Evolutionary conservation across 2,113 vertebrate species (phyloP).

Genomic region (Dicentrarchus labrax): DNA sequence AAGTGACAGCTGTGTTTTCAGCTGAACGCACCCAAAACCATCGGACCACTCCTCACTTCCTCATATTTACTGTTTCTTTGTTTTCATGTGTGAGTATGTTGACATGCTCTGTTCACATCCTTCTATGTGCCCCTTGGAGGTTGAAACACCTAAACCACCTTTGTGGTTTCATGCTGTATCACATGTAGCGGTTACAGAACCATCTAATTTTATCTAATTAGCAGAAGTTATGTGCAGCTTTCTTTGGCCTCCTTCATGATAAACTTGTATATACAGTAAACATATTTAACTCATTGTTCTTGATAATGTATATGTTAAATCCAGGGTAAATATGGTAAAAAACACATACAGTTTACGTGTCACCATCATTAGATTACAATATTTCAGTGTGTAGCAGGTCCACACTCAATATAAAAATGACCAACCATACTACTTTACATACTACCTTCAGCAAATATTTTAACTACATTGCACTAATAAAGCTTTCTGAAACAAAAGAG

Average conservation of each 20-base stretch:
- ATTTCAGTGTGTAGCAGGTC: not conserved
- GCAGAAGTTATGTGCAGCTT: not conserved
- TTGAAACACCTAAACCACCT: not conserved
- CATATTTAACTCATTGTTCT: too few species aligned
- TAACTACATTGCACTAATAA: too few species aligned
- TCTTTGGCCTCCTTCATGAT: not conserved
- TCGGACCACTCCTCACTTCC: slow-evolving; percentile 53
- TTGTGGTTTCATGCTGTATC: not conserved
- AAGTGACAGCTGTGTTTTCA: slow-evolving; percentile 48
- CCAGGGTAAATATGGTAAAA: too few species aligned
- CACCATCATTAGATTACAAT: not conserved
- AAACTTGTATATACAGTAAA: not conserved
- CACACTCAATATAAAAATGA: not conserved
- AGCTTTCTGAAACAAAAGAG: not conserved
- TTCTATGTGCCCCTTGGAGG: not conserved
- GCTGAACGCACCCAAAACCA: slow-evolving; percentile 27
- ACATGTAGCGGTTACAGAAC: not conserved
- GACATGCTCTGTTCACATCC: not conserved
- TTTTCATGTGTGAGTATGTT: not conserved
- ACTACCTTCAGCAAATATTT: too few species aligned
- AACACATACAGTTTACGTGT: not conserved
- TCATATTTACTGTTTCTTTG: slow-evolving; percentile 1
- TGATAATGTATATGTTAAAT: not conserved
- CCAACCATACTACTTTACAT: too few species aligned
- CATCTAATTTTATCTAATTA: not conserved